These are phyloP conservation scores for Rhyacophila brunnea DNA, from an alignment of 1,140 invertebrate genomes.

Conservation along the genomic window DNA sequence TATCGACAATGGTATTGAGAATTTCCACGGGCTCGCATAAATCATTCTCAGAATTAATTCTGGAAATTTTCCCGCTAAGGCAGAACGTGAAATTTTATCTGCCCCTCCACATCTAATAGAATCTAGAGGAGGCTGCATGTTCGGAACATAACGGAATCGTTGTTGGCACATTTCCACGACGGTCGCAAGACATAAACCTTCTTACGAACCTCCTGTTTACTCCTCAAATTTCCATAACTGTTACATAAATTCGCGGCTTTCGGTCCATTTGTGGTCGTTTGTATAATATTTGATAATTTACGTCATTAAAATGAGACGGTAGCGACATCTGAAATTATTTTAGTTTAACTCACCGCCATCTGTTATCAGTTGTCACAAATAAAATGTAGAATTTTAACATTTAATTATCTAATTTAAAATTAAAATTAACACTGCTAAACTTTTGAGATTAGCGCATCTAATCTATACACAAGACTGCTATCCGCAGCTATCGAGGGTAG, in stretches of 20 bases:
- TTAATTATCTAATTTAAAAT: too few relatives aligned
- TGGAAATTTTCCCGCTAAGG: too few relatives aligned
- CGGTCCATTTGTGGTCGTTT: constrained; percentile 32
- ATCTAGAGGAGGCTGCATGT: constrained; percentile 11
- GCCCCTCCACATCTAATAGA: constrained; percentile 13
- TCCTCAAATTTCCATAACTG: constrained; percentile 34
- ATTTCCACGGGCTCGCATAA: too few relatives aligned
- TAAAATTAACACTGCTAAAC: too few relatives aligned
- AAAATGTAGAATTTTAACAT: too few relatives aligned
- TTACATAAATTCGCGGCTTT: constrained; percentile 35
- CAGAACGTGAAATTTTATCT: not conserved
- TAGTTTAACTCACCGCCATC: constrained; percentile 1
- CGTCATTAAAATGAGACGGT: constrained; percentile 24
- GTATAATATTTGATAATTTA: constrained; percentile 34
- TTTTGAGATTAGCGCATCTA: too few relatives aligned
- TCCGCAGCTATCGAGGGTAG: too few relatives aligned
- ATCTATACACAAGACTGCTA: too few relatives aligned
- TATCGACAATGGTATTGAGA: too few relatives aligned
- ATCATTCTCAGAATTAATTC: too few relatives aligned
- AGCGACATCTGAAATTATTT: constrained; percentile 4
- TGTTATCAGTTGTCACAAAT: not conserved
- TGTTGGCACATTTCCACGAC: constrained; percentile 30
- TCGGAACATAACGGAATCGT: constrained; percentile 1
- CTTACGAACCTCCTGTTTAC: constrained; percentile 32
- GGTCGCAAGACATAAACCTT: constrained; percentile 23